A percentile compares a stretch with the other conserved stretches of the same genome.
phyloP scores from a whole-genome alignment of 2,797 vertebrate genomes.

The Margarornis squamiger region DNA sequence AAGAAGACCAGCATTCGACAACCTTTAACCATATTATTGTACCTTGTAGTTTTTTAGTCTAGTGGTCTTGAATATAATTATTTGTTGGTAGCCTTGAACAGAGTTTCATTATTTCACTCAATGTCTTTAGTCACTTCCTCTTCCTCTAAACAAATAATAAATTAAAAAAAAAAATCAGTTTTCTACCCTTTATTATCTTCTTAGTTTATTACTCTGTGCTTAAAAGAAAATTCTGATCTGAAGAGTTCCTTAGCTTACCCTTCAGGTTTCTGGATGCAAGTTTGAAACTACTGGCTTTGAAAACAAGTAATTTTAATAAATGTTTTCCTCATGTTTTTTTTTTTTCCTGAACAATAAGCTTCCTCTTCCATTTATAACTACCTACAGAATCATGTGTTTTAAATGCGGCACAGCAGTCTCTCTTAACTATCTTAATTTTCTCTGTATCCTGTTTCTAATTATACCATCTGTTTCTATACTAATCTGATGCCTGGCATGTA shows the following conservation, averaged over 20 bases:
- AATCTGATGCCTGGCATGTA: neutral
- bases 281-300: neutral
- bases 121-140: neutral
- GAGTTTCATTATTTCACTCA: neutral
- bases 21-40: neutral
- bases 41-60: neutral
- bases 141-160: neutral
- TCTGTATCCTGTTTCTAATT: neutral
- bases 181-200: neutral
- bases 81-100: neutral
- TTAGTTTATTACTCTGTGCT: neutral
- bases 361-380: neutral
- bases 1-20: rapidly evolving
- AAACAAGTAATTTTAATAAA: neutral
- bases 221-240: neutral
- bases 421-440: neutral
- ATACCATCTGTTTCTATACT: neutral
- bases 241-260: neutral
- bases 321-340: neutral
- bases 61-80: neutral
- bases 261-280: neutral
- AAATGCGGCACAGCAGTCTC: neutral
- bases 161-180: neutral
- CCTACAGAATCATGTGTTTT: neutral
- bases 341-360: neutral